Evolutionary conservation across 2,888 invertebrate species (phyloP), one percentile per base, ranked within the genome.

Genomic region (Dugesia japonica): DNA sequence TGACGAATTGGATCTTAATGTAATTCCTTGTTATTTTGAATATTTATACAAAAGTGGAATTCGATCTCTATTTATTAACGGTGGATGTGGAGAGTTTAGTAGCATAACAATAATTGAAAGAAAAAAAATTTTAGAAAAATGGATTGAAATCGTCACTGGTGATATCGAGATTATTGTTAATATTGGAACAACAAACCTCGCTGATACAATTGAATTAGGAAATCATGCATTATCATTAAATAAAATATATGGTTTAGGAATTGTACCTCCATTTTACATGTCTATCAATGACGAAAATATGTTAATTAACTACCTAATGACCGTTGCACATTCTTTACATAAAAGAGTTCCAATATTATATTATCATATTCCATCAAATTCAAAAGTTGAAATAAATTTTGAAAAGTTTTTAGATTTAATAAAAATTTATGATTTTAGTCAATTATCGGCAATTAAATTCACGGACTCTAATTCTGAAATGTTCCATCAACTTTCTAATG

Each of bases 71-170:
- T 73, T 73, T 42, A n/a, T 73, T 17, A 38, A 42, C 23, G 73
- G 73, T 26, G 42, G 73, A 20, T 38, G 33, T 26, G 73, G 73
- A 20, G 73, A 73, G 28, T 73, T 73, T 26, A 31, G 33, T 23
- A 73, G 73, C 27, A 17, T 73, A 1, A 73, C 26, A 27, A 1
- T 73, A 13, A 42, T 15, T 20, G 73, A 73, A 42, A 31, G 73
- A 9, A 26, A 42, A 23, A 17, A 20, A 13, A 28, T 73, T 0
- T 26, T 73, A 23, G 73, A 73, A 73, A 42, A 31, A 31, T 73
- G 73, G 73, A 20, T 23, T 28, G 26, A 73, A 13, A 28, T 42
- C 15, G 4, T n/a, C n/a, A 23, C 4, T 4, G 56, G 17, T 56
- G 56, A 56, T n/a, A n/a, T 56, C 17, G 9, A 56, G n/a, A 56